Base-by-base conservation (phyloP, 2,888 invertebrate genomes). In the Nymphalis polychloros region DNA sequence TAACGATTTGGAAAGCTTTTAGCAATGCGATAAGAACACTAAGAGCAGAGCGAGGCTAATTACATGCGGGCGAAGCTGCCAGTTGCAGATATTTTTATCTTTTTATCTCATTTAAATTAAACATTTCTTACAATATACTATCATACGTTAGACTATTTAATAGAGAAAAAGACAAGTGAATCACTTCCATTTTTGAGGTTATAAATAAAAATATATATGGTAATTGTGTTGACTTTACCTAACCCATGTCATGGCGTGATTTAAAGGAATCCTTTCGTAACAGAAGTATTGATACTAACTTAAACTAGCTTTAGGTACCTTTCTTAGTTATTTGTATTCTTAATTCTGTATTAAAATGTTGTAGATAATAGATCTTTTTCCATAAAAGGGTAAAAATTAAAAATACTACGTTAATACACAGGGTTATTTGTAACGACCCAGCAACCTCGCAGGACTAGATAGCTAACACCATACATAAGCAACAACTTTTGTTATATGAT, bases 201-300 rank as follows among this genome's bases (percentile, higher is more conserved):
- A 62, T 67, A 67, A 62, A 67, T 57, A 62, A 62, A 67, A 67
- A 61, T 62, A 61, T 55, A 41, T 41, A 50, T 67, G 55, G 61
- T 55, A 61, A 62, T n/a, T 62, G 61, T 67, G 62, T 67, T 67
- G 66, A 62, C 66, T 66, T 60, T 62, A 60, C 53, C 47, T 17
- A 52, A 67, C 66, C 66, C 66, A 48, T 53, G 61, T 67, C 66
- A 67, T 19, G 55, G 31, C 53, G 66, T 67, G 66, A 67, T 67
- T 67, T 67, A 67, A 31, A 47, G 31, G 61, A 62, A 53, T 61
- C 61, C 55, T 63, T 65, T 65, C 59, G 50, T 31, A 31, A 16
- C 31, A 31, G 27, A 17, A 23, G 64, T 52, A 59, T 65, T 65
- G 55, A 55, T 55, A 55, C 35, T 55, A 35, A 55, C 55, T 17